Percentiles rank a stretch among this genome's conserved stretches.
Conservation (phyloP, 2,888 invertebrate species). For the Silvanus unidentatus region DNA sequence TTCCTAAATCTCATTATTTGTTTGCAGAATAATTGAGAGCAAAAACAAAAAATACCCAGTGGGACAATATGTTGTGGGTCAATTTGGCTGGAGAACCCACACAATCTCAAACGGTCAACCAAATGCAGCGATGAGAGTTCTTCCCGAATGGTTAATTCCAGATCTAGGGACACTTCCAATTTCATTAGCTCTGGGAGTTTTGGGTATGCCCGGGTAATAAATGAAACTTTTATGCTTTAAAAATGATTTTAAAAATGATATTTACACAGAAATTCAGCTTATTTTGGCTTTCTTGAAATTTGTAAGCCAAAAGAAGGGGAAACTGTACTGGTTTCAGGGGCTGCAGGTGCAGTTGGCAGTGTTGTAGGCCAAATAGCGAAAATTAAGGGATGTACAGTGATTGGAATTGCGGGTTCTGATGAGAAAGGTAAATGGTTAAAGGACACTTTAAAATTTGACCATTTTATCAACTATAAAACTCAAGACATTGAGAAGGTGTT, state of each 20-base stretch:
- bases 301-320: constrained; percentile 67
- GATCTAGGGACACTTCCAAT: constrained; percentile 55
- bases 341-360: constrained; percentile 74
- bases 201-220: constrained; percentile 67
- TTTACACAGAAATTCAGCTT: constrained; percentile 60
- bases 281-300: constrained; percentile 67
- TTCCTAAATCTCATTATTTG: not conserved
- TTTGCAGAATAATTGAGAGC: constrained; percentile 58
- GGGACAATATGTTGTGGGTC: constrained; percentile 57
- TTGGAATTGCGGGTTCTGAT: constrained; percentile 66
- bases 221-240: constrained; percentile 6
- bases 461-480: constrained; percentile 68
- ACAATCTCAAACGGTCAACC: constrained; percentile 48
- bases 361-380: constrained; percentile 76
- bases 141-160: constrained; percentile 44
- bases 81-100: constrained; percentile 65
- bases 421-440: constrained; percentile 63
- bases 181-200: constrained; percentile 59
- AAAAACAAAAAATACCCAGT: constrained; percentile 59
- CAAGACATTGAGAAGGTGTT: constrained; percentile 51
- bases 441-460: constrained; percentile 60
- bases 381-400: constrained; percentile 61
- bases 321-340: constrained; percentile 65
- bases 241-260: not conserved
- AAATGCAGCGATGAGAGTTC: constrained; percentile 47